These are phyloP conservation scores for Gracilinanus agilis DNA, from an alignment of 2,113 vertebrate genomes.

Conservation along the genomic window DNA sequence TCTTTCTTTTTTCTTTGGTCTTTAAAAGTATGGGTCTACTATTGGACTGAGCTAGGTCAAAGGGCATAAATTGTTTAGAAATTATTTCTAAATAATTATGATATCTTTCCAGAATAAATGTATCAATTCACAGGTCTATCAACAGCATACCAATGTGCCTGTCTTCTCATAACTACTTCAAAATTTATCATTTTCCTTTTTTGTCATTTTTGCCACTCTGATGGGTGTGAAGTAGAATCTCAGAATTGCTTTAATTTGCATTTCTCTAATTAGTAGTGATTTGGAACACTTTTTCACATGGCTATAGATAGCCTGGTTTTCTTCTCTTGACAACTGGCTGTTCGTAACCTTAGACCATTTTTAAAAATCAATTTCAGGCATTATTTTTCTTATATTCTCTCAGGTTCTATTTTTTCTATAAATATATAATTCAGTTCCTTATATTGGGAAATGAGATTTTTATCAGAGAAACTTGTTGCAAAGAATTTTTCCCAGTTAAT, in stretches of 20 bases:
- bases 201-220: neutral
- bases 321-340: neutral
- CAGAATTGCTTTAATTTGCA: conserved; percentile 9
- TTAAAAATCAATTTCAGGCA: neutral
- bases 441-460: neutral
- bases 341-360: neutral
- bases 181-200: neutral
- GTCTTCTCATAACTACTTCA: neutral
- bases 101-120: neutral
- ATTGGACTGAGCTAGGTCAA: neutral
- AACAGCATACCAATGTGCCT: neutral
- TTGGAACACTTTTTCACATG: neutral
- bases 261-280: conserved; percentile 10
- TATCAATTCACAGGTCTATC: neutral
- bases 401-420: no score
- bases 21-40: neutral
- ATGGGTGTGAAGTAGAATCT: neutral
- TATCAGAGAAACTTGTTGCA: neutral
- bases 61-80: neutral
- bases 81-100: neutral
- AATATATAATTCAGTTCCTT: neutral
- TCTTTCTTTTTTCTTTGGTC: neutral
- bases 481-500: neutral
- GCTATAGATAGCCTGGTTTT: neutral
- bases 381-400: neutral